Evolutionary conservation across 1,140 invertebrate species (phyloP), one percentile per base, ranked within the genome.

Genomic region (Drosophila ercepeae): DNA sequence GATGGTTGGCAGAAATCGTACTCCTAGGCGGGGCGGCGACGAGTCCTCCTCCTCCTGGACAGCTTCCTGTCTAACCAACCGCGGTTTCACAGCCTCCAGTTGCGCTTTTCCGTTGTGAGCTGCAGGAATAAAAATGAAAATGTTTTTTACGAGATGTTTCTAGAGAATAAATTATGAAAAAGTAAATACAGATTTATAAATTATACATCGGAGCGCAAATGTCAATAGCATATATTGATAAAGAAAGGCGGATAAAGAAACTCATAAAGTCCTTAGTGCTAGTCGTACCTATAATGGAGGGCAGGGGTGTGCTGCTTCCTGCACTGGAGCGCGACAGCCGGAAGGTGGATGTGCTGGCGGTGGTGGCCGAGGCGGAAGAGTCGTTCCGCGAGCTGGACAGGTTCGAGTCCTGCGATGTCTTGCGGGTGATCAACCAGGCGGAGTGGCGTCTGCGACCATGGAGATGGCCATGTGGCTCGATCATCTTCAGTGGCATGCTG

Each of bases 391-490:
- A 96, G 74, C 95, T 96, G 41, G 96, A 97, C 48, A 97, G 91
- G 90, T 97, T 97, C 0, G 96, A 97, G 83, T 98, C 97, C 90
- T 97, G 97, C 0, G 96, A 97, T 0, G 97, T 96, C 92, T 98
- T 98, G 14, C 97, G 92, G 0, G 96, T 96, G 3, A 97, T 95
- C 16, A 97, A 92, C 97, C 97, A 97, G 0, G 96, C 97, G 0
- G 96, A 96, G 3, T 96, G 94, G 53, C 96, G 92, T 19, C 96
- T 92, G 76, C 96, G 95, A 0, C 81, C 82, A 9, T 89, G 78
- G 0, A 16, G 79, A 81, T 4, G 82, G 0, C 74, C 73, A 19
- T 78, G 72, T 0, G 96, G 95, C 75, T 96, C 95, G 9, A 96
- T 89, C 21, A 95, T 78, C 61, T 95, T 93, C 39, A 96, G 91